These are phyloP conservation scores for Machimus atricapillus DNA, from an alignment of 2,888 invertebrate species.

Conservation along the genomic window DNA sequence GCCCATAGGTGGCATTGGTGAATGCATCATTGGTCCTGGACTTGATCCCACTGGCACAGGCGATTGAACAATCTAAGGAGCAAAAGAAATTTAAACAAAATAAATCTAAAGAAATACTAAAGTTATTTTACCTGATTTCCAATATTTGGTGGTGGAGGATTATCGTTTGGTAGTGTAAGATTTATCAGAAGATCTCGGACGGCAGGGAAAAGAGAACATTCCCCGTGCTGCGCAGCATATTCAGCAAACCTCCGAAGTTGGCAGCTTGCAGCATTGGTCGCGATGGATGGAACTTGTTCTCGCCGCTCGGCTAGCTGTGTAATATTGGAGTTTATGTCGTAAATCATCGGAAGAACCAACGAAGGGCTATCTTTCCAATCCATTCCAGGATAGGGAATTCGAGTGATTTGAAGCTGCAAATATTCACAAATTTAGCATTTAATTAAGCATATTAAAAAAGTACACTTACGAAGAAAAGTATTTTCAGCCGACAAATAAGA, in stretches of 20 bases:
- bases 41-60: constrained; percentile 63
- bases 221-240: constrained; percentile 72
- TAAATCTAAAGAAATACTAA: not conserved
- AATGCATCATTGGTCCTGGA: constrained; percentile 68
- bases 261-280: constrained; percentile 69
- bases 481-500: constrained; percentile 83
- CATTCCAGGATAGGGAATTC: constrained; percentile 69
- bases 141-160: constrained; percentile 66
- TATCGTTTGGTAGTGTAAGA: constrained; percentile 81
- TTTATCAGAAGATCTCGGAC: constrained; percentile 87
- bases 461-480: constrained; percentile 85
- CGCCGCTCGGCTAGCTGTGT: constrained; percentile 87
- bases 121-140: constrained; percentile 49
- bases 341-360: constrained; percentile 86
- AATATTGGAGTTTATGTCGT: constrained; percentile 85
- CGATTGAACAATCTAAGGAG: constrained; percentile 61
- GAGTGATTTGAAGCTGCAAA: constrained; percentile 76
- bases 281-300: constrained; percentile 69
- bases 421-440: constrained; percentile 49
- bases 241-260: constrained; percentile 77
- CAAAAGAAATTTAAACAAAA: not conserved
- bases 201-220: constrained; percentile 91
- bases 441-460: not conserved
- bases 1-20: constrained; percentile 64
- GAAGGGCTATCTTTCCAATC: constrained; percentile 75